Evolutionary conservation across 35 echinoderm and acorn worm genomes (phyloP).

Genomic region (Ptychodera flava): DNA sequence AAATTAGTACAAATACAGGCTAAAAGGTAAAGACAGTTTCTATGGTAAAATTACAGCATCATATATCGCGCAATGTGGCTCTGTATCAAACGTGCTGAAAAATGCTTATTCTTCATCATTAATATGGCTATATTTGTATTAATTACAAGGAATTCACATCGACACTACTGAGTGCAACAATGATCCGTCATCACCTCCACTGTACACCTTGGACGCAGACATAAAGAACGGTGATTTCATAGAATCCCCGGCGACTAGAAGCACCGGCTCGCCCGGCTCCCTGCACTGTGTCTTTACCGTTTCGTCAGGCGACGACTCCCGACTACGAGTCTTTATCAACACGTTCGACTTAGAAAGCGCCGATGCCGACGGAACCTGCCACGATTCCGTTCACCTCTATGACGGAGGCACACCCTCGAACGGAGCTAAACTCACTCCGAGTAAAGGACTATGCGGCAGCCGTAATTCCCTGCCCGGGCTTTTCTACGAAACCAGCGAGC

Average conservation of each 20-base stretch:
- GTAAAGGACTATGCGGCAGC: not conserved
- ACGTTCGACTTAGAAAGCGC: not conserved
- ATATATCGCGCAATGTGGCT: no score
- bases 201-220: not conserved
- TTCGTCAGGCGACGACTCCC: not conserved
- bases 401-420: not conserved
- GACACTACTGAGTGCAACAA: no score
- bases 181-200: not conserved
- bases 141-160: no score
- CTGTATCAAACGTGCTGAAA: no score
- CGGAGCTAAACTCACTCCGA: not conserved
- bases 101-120: no score
- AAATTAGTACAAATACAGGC: no score
- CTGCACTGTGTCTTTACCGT: not conserved
- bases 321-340: not conserved
- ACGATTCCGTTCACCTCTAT: not conserved
- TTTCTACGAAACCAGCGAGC: not conserved
- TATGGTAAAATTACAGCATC: no score
- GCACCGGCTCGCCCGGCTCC: not conserved
- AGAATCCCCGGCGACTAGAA: not conserved
- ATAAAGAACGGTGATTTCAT: not conserved
- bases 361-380: not conserved
- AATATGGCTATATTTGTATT: no score
- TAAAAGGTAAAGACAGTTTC: no score
- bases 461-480: not conserved